Conservation (phyloP, 2,113 vertebrate species). For the Rhipidura dahli region DNA sequence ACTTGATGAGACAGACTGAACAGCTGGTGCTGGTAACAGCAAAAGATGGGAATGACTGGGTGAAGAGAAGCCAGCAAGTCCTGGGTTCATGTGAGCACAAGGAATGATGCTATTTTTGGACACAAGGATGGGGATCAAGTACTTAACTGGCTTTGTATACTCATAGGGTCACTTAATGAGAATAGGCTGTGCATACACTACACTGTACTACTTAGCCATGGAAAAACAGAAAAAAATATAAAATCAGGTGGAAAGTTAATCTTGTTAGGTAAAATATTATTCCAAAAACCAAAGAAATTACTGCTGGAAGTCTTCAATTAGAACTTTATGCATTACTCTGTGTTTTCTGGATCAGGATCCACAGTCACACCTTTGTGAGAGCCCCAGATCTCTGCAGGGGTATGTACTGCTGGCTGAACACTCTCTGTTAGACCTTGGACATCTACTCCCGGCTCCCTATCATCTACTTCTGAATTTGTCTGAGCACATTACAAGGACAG, state of each 20-base stretch:
- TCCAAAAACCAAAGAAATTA: background rate
- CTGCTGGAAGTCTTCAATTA: background rate
- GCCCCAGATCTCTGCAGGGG: background rate
- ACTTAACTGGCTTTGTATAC: background rate
- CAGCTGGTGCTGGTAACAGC: background rate
- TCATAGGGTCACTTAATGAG: background rate
- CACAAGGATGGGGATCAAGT: background rate
- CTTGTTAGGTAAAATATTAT: background rate
- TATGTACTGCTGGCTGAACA: background rate
- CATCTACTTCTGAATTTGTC: too few species aligned
- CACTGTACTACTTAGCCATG: rapidly evolving
- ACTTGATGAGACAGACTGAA: background rate
- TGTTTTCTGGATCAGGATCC: background rate
- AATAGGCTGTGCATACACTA: background rate
- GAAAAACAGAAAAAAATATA: background rate
- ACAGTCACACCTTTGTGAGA: background rate
- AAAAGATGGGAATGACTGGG: background rate
- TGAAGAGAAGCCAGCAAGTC: background rate
- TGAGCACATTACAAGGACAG: background rate
- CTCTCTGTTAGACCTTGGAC: background rate
- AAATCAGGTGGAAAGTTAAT: background rate
- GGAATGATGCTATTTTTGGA: background rate
- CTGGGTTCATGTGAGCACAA: background rate
- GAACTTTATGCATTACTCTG: background rate
- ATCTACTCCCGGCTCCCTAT: background rate